Base-by-base conservation (phyloP, 92 coral and sea anemone species). In the Diadumene lineata region DNA sequence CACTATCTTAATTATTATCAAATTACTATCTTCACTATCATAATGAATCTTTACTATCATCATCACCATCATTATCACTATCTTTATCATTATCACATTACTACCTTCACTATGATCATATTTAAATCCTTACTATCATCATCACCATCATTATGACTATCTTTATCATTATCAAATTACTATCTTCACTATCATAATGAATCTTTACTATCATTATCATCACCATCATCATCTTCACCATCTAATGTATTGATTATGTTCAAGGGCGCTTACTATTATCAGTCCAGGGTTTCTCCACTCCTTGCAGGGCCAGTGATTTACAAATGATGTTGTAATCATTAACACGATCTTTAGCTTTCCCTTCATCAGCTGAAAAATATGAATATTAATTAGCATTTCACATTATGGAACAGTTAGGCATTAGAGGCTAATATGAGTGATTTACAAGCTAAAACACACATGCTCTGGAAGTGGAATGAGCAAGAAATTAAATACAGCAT, bases 321-420 rank as follows among this genome's bases (percentile, higher is more conserved):
- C 94, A 68, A 66, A 94, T 94, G 25, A 89, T 78, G 58, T 90
- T 90, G 84, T 94, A 94, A 56, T 94, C 98, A 70, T 78, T 87
- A 23, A 94, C 84, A 56, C 98, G 89, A 58, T 94, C 98, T 82
- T 85, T 60, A 34, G 87, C 85, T 73, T 94, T 94, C 13, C 91
- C 94, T 65, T 94, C 98, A 79, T 88, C 92, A 79, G 98, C 98
- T 94, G 68, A 25, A 81, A 44, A 27, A 46, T 30, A 21, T 28
- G 65, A 1, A 53, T 30, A 8, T 2, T 18, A 22, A 21, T 10
- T 0, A 7, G 44, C 48, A 38, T 4, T n/a, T n/a, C n/a, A n/a
- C n/a, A n/a, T n/a, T n/a, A n/a, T n/a, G n/a, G n/a, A n/a, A n/a
- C n/a, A n/a, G n/a, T n/a, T n/a, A n/a, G n/a, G n/a, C n/a, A n/a